These are phyloP conservation scores for Hydractinia symbiolongicarpus DNA, from an alignment of 30 jellyfish, hydroid and myxozoan species.

Conservation along the genomic window DNA sequence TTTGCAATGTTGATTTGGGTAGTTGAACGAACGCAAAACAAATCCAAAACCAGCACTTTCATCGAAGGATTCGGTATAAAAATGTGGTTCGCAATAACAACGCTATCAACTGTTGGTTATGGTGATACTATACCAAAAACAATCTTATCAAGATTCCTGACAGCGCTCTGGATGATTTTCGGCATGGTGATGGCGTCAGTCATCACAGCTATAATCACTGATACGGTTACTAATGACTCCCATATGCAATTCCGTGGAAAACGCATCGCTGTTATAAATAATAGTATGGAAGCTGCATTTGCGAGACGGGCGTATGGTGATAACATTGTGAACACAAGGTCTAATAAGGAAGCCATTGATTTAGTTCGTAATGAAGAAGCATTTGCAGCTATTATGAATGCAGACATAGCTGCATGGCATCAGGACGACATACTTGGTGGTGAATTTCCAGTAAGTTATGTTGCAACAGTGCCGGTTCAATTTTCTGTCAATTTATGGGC, in stretches of 20 bases:
- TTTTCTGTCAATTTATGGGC: no score
- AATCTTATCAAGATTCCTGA: not conserved
- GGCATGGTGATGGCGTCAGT: slow-evolving; percentile 6
- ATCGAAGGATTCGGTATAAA: not conserved
- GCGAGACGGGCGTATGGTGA: not conserved
- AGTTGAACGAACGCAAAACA: slow-evolving; percentile 3
- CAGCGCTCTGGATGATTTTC: not conserved
- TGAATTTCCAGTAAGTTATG: no score
- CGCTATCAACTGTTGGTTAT: slow-evolving; percentile 6
- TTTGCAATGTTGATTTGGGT: slow-evolving; percentile 1
- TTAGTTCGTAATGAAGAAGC: not conserved
- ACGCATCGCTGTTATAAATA: not conserved
- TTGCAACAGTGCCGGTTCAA: no score
- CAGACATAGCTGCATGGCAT: not conserved
- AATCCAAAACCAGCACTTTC: not conserved
- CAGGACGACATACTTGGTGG: not conserved
- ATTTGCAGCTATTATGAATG: slow-evolving; percentile 7
- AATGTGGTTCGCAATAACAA: not conserved
- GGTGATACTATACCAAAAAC: slow-evolving; percentile 8
- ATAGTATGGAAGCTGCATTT: not conserved
- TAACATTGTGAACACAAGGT: not conserved
- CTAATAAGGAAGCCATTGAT: not conserved
- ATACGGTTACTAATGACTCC: not conserved
- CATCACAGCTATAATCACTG: slow-evolving; percentile 3
- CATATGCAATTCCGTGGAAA: not conserved